phyloP scores from a whole-genome alignment of 2,797 vertebrate species.

The Acanthis flammea region DNA sequence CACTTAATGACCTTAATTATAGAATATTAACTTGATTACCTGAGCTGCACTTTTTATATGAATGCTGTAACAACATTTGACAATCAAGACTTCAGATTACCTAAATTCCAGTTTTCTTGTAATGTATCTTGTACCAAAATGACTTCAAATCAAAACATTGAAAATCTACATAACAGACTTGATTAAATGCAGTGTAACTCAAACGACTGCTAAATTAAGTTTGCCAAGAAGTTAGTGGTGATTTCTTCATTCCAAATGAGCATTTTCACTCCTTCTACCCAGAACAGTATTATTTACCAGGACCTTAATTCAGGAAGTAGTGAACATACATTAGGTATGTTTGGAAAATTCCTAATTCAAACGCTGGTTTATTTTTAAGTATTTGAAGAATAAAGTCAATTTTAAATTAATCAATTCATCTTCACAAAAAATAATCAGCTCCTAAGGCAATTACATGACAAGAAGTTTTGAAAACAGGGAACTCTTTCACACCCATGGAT shows the following conservation, averaged over 20 bases:
- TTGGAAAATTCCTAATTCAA: neutral
- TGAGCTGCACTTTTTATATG: neutral
- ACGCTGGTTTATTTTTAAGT: neutral
- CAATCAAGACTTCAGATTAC: neutral
- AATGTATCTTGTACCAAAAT: neutral
- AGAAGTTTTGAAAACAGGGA: neutral
- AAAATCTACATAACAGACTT: neutral
- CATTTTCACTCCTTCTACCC: neutral
- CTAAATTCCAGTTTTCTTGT: neutral
- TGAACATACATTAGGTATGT: accelerated
- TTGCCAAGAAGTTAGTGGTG: accelerated
- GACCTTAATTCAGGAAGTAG: neutral
- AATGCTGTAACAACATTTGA: neutral
- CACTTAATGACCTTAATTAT: neutral
- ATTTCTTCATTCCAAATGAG: neutral
- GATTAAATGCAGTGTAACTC: neutral
- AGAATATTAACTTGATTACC: neutral
- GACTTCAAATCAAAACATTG: neutral
- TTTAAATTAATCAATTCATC: neutral
- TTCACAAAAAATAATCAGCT: neutral
- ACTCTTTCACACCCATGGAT: neutral
- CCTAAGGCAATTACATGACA: neutral
- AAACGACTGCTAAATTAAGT: neutral
- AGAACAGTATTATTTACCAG: neutral
- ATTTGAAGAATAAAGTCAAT: neutral